Conservation (phyloP, 2,888 invertebrate species). For the Brachyptera risi region DNA sequence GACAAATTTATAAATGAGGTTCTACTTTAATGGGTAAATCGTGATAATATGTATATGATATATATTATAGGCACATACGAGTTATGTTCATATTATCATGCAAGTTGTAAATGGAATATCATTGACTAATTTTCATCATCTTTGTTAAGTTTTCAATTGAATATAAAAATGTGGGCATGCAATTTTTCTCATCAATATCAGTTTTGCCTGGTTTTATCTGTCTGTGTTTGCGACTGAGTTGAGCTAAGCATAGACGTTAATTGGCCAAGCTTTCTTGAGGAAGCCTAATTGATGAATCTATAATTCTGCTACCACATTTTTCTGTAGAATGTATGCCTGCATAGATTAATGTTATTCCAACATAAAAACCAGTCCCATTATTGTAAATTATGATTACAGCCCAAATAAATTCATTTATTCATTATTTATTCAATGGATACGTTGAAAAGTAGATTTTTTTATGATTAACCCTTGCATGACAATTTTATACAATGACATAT, state of each 20-base stretch:
- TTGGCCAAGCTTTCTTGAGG: background rate
- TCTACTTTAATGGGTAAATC: no score
- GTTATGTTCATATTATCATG: no score
- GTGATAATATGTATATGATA: no score
- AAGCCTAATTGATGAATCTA: conserved; percentile 3
- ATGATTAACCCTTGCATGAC: no score
- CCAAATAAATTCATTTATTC: conserved; percentile 28
- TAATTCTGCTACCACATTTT: conserved; percentile 17
- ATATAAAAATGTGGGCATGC: conserved; percentile 25
- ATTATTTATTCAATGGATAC: conserved; percentile 25
- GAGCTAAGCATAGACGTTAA: conserved; percentile 12
- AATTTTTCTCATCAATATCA: no score
- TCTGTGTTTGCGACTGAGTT: background rate
- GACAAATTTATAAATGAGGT: no score
- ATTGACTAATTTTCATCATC: no score
- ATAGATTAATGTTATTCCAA: conserved; percentile 3
- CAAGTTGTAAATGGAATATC: no score
- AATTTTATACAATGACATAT: no score
- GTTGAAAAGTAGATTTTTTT: no score
- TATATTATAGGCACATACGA: no score
- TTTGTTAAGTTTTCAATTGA: no score
- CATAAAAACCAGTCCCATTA: conserved; percentile 21
- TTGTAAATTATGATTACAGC: conserved; percentile 25
- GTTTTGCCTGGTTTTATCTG: conserved; percentile 24
- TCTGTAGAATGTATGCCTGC: background rate